Evolutionary conservation across 2,797 vertebrate species (phyloP).

Genomic region (Yasuhikotakia modesta): DNA sequence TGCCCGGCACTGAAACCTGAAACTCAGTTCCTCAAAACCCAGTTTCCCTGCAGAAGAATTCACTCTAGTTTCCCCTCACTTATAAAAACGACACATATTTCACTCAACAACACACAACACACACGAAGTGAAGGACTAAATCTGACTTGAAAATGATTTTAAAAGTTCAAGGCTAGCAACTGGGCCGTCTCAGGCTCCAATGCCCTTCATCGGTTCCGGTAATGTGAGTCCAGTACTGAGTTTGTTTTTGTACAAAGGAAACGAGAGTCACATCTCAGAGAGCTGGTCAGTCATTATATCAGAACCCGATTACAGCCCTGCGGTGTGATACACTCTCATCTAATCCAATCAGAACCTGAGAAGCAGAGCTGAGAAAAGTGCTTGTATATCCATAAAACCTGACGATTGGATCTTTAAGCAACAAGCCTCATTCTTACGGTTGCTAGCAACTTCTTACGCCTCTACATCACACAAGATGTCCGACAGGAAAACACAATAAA

Average conservation of each 20-base stretch:
- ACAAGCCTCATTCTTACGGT: slow-evolving; percentile 31
- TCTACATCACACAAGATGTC: background rate
- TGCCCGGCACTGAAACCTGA: background rate
- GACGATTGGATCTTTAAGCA: background rate
- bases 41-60: background rate
- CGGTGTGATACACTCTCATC: slow-evolving; percentile 31
- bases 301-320: slow-evolving; percentile 45
- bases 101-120: background rate
- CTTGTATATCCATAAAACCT: background rate
- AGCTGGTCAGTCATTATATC: slow-evolving; percentile 36
- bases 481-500: background rate
- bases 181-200: background rate
- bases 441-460: slow-evolving; percentile 52
- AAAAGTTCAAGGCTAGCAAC: background rate
- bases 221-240: slow-evolving; percentile 10
- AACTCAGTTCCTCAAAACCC: slow-evolving; percentile 5
- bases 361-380: background rate
- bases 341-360: slow-evolving; percentile 39
- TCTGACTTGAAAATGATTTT: background rate
- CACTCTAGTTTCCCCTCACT: no score
- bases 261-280: slow-evolving; percentile 24
- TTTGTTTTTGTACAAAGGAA: slow-evolving; percentile 32
- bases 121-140: background rate
- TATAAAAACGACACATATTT: background rate
- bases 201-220: slow-evolving; percentile 8